Base-by-base conservation (phyloP, 2,113 vertebrate species). In the Vireo altiloquus region DNA sequence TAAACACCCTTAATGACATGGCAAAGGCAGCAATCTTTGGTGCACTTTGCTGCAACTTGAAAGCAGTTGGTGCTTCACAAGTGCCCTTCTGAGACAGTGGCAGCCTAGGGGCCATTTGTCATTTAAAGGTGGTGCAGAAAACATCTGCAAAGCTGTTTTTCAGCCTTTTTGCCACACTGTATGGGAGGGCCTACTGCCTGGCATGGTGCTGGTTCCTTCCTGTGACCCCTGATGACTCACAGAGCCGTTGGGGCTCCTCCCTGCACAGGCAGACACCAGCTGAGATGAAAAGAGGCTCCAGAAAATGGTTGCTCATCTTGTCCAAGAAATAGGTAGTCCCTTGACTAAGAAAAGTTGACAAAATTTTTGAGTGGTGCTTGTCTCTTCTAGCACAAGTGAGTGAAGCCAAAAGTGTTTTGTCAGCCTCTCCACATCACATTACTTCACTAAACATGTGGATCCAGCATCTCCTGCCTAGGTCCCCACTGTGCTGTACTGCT, bases 131-230 rank as follows among this genome's bases (percentile, higher is more conserved):
- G 42, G 21, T 65, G 39, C 42, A 92, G 83, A 57, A 86, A 82
- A 88, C 25, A 64, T 37, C 53, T 76, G n/a, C 31, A 54, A 66
- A 87, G n/a, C 42, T 78, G 11, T n/a, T 76, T 74, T 78, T 59
- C 17, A 53, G 25, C 37, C 35, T 46, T 87, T 49, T 22, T 80
- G 75, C 16, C 30, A 30, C 1, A 7, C 15, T 31, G 10, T 66
- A 31, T 0, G 0, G 42, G 17, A 90, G 16, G 18, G 12, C 27
- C 19, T 49, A 57, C 31, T 37, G 24, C 8, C 15, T 47, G 37
- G 18, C 39, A 23, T 2, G 5, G 15, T 47, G 63, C 37, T 60
- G 18, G 16, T 24, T 81, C 64, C 28, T 81, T 35, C 39, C 46
- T 66, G 56, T 21, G n/a, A 4, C 14, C 35, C 3, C 27, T 46